Percentiles rank a stretch among this genome's conserved stretches.
Conservation (phyloP, 2,797 vertebrate species). For the Neopelma chrysocephalum region DNA sequence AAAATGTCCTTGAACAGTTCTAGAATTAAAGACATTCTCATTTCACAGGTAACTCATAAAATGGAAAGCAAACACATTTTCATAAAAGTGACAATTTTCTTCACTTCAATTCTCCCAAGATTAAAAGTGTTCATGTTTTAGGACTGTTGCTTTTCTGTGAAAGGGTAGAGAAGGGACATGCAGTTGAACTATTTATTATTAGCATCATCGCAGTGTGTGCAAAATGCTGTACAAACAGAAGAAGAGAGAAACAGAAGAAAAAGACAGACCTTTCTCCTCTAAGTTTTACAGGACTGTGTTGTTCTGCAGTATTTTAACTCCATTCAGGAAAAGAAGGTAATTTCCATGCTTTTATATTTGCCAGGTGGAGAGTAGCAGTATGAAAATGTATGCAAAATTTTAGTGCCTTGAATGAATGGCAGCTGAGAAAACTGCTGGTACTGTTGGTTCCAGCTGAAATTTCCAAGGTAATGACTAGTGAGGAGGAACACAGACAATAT, state of each 20-base stretch:
- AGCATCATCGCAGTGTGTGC: neutral
- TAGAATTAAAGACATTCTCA: neutral
- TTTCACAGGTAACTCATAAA: neutral
- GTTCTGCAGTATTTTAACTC: neutral
- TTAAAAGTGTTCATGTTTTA: neutral
- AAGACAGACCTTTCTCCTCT: neutral
- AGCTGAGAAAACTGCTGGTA: neutral
- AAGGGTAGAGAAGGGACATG: neutral
- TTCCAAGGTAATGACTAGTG: neutral
- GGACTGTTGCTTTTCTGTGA: neutral
- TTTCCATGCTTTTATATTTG: neutral
- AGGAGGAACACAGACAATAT: neutral
- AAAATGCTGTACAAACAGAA: neutral
- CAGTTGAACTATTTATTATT: neutral
- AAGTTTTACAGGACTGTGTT: neutral
- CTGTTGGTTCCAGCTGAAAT: neutral
- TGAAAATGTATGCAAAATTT: neutral
- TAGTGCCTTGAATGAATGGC: neutral
- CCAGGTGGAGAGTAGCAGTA: neutral
- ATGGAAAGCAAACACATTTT: neutral
- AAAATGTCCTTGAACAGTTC: constrained; percentile 5
- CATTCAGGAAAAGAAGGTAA: neutral
- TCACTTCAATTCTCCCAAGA: neutral
- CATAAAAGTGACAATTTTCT: neutral
- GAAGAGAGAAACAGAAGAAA: neutral